These are phyloP conservation scores for Hanleya hanleyi DNA, from an alignment of 2,888 invertebrate species.

Conservation along the genomic window DNA sequence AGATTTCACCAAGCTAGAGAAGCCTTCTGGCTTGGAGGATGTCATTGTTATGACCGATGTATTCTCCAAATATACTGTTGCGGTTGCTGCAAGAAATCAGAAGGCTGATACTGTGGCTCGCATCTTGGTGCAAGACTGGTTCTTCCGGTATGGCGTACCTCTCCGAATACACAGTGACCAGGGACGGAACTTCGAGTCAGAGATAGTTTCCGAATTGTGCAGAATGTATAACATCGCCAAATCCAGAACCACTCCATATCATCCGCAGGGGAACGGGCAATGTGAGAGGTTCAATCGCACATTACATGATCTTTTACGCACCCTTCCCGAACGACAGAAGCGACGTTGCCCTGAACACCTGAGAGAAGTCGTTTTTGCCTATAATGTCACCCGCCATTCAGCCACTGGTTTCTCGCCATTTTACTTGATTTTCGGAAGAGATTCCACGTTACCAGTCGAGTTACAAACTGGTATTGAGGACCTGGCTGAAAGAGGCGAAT, in stretches of 20 bases:
- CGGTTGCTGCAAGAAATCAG: not conserved
- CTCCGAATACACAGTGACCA: slow-evolving; percentile 4
- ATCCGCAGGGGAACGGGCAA: too few species aligned
- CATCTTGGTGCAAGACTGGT: slow-evolving; percentile 10
- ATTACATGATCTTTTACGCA: not conserved
- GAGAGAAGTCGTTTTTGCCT: not conserved
- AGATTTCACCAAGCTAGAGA: not conserved
- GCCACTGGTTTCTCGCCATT: slow-evolving; percentile 1
- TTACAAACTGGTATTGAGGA: too few species aligned
- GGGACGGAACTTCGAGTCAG: not conserved
- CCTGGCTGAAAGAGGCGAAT: too few species aligned
- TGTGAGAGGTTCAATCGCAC: too few species aligned
- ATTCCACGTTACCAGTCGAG: not conserved
- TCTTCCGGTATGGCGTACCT: not conserved
- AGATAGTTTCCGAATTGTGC: not conserved
- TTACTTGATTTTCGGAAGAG: slow-evolving; percentile 6
- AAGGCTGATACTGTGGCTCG: not conserved
- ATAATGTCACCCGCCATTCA: not conserved
- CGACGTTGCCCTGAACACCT: not conserved
- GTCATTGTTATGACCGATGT: slow-evolving; percentile 12
- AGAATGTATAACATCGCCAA: not conserved
- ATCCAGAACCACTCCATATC: not conserved
- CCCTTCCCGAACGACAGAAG: not conserved
- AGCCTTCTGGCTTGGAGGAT: slow-evolving; percentile 10
- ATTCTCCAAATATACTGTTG: not conserved